Evolutionary conservation across 2,113 vertebrate genomes (phyloP).

Genomic region (Corythornis vintsioides): DNA sequence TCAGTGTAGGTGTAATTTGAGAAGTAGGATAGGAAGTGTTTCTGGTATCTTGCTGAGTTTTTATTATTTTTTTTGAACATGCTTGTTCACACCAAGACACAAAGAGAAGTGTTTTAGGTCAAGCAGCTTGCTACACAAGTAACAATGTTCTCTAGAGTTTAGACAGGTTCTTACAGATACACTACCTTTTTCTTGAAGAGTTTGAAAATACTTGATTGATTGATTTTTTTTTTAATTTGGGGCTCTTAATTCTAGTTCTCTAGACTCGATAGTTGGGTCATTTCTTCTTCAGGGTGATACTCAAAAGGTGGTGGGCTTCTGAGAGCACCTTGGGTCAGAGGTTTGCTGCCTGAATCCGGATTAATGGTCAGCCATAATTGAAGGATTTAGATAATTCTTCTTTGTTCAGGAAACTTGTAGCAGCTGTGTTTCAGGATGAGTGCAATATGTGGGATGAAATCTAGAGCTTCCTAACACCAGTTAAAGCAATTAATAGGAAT

Average conservation of each 20-base stretch:
- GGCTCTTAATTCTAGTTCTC: not conserved
- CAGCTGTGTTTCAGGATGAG: constrained; percentile 51
- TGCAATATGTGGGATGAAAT: constrained; percentile 46
- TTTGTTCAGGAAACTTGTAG: constrained; percentile 27
- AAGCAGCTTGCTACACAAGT: not conserved
- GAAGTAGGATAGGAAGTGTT: not conserved
- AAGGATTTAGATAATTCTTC: not conserved
- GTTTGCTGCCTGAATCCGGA: not conserved
- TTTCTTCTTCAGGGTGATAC: not conserved
- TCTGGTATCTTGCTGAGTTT: not conserved
- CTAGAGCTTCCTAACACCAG: constrained; percentile 48
- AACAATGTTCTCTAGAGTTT: not conserved
- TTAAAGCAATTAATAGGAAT: constrained; percentile 69
- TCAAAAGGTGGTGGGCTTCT: not conserved
- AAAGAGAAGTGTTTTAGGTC: not conserved
- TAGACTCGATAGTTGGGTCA: not conserved
- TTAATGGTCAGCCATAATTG: not conserved
- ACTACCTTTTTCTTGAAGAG: not conserved
- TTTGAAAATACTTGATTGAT: not conserved
- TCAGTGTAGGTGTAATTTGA: not conserved
- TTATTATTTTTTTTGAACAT: not conserved
- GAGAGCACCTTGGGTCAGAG: not conserved
- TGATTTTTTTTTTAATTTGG: not conserved
- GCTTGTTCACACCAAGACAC: not conserved
- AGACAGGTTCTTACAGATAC: not conserved